A percentile compares a stretch with the other conserved stretches of the same genome.
Evolutionary conservation across 2,797 vertebrate genomes (phyloP).

Genomic region (Syncerus caffer): DNA sequence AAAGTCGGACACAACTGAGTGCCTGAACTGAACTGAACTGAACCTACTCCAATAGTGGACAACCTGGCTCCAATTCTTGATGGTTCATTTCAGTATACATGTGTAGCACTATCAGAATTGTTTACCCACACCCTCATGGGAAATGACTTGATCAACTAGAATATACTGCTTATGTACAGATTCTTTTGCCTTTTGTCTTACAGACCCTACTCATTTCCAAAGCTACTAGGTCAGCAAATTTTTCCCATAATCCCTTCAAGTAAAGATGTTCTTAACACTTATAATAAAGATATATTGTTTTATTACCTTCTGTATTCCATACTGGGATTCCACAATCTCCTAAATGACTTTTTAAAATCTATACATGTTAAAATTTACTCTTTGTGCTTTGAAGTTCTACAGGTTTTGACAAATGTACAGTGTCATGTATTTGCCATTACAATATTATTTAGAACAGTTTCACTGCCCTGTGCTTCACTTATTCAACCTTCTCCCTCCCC

Average conservation of each 20-base stretch:
- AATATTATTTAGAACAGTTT: background rate
- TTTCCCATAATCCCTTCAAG: background rate
- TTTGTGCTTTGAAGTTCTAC: background rate
- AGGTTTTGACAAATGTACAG: background rate
- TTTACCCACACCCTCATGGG: background rate
- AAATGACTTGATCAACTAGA: background rate
- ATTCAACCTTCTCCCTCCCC: background rate
- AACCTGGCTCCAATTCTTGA: background rate
- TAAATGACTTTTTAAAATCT: background rate
- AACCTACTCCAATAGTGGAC: background rate
- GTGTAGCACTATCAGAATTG: background rate
- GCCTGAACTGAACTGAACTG: background rate
- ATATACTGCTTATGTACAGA: background rate
- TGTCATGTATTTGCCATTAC: background rate
- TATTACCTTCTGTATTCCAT: background rate
- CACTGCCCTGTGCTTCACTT: background rate
- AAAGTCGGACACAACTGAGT: fast-evolving
- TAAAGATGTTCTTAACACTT: background rate
- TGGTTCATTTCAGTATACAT: background rate
- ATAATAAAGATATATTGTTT: background rate
- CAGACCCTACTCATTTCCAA: background rate
- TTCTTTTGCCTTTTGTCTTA: background rate
- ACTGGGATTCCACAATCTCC: background rate
- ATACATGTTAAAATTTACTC: background rate
- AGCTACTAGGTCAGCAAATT: background rate